Base-by-base conservation (phyloP, 2,113 vertebrate species). In the Oenanthe oenanthe region DNA sequence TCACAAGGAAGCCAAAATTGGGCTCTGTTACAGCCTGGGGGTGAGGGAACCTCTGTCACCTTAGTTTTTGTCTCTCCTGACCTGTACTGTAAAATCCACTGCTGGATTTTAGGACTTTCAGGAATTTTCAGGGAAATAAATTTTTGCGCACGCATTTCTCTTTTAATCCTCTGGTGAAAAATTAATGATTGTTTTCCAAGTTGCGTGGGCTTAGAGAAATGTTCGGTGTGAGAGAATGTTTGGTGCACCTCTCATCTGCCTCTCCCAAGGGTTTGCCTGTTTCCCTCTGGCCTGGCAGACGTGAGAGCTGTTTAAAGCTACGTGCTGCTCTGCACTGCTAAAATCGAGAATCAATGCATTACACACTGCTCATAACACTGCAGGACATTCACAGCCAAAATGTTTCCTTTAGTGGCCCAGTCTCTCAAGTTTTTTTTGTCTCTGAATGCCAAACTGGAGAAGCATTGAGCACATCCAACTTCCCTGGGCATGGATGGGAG, bases 401-500 rank as follows among this genome's bases (percentile, higher is more conserved):
- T 36, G 15, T 79, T 95, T 79, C 34, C 70, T 87, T 51, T 85
- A 89, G 93, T 72, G 61, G 68, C 47, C 65, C 61, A 25, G 85
- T 78, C 81, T 57, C 66, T 92, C 89, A 75, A 12, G 91, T 76
- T 75, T 83, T 89, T 93, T 95, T 89, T 96, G 93, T 84, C 89
- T 93, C 53, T 7, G 25, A 57, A 61, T 50, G 89, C 91, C 86
- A 95, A 42, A 74, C 57, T 3, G 3, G 72, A 77, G 89, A 83
- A 73, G 88, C 2, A 87, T 89, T 85, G 80, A 71, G 66, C 42
- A 65, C 84, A 29, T 89, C 84, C 56, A 34, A 10, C 79, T 74
- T 56, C 47, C 82, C 77, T 8, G n/a, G 57, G 63, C 61, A 95
- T 95, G 68, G 32, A 95, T 95, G 17, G 68, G 73, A 57, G 9